Evolutionary conservation across 2,113 vertebrate species (phyloP).

Genomic region (Penelope pileata): DNA sequence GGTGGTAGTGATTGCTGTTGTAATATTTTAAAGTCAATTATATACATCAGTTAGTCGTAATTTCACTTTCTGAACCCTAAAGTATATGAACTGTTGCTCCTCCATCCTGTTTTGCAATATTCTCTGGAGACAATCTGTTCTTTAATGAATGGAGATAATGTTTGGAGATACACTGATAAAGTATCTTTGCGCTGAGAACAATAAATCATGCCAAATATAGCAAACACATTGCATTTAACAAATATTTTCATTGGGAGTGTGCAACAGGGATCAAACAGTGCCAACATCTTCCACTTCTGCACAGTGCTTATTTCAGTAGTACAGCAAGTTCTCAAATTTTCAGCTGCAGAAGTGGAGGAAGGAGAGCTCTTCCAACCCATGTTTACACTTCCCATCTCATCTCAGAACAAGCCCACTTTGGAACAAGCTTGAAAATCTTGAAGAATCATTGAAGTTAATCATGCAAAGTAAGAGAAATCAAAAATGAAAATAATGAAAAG

Average conservation of each 20-base stretch:
- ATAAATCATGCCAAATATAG: neutral
- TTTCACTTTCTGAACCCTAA: neutral
- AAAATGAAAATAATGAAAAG: neutral
- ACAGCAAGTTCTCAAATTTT: neutral
- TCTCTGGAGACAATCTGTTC: neutral
- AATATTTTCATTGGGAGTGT: neutral
- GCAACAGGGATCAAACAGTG: neutral
- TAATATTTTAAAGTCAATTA: neutral
- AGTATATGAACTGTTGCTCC: neutral
- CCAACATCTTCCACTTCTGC: neutral
- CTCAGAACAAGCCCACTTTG: neutral
- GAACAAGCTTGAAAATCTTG: neutral
- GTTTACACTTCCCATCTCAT: neutral
- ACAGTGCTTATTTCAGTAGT: neutral
- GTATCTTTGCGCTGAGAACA: neutral
- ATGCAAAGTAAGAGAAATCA: neutral
- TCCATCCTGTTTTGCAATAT: fast-evolving
- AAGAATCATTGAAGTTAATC: neutral
- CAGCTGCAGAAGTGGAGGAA: fast-evolving
- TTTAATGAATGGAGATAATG: neutral
- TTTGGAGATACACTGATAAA: neutral
- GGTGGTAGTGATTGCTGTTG: neutral
- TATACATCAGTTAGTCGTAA: neutral
- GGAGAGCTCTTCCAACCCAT: neutral
- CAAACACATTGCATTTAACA: neutral